These are phyloP conservation scores for Apomyelois bistriatella DNA, from an alignment of 2,888 invertebrate genomes.

Conservation along the genomic window DNA sequence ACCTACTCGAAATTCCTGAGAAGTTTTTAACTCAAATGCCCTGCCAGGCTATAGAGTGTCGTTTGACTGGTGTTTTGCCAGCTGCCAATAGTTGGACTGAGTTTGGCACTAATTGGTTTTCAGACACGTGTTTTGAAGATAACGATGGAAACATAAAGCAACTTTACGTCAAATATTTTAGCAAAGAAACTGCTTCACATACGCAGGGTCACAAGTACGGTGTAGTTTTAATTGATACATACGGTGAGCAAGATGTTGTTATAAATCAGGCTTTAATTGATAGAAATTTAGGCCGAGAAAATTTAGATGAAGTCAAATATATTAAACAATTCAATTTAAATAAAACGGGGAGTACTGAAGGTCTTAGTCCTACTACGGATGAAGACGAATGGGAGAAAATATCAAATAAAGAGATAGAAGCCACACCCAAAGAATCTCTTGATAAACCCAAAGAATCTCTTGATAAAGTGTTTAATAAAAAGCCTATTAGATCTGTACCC, in stretches of 20 bases:
- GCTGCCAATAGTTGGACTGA: conserved; percentile 70
- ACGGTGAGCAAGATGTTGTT: conserved; percentile 49
- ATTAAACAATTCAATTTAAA: conserved; percentile 35
- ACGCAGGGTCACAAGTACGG: conserved; percentile 72
- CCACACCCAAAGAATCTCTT: not conserved
- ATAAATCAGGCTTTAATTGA: conserved; percentile 75
- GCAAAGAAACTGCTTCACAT: conserved; percentile 48
- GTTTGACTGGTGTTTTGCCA: conserved; percentile 75
- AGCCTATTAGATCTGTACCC: conserved; percentile 47
- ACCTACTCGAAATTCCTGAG: conserved; percentile 71
- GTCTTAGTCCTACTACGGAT: conserved; percentile 18
- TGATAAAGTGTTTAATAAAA: conserved; percentile 25
- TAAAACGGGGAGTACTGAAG: conserved; percentile 11
- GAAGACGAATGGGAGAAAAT: conserved; percentile 28
- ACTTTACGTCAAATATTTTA: conserved; percentile 62
- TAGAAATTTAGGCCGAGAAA: conserved; percentile 61
- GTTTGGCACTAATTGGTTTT: conserved; percentile 74
- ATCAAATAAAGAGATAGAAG: conserved; percentile 8
- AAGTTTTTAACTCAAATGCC: conserved; percentile 75
- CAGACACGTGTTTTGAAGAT: conserved; percentile 60
- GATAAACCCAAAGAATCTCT: conserved; percentile 13
- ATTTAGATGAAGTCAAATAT: conserved; percentile 42
- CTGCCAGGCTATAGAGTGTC: conserved; percentile 83
- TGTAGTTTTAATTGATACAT: conserved; percentile 70
- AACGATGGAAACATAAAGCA: conserved; percentile 52